Evolutionary conservation across 2,888 invertebrate species (phyloP).

Genomic region (Cheilosia grossa): DNA sequence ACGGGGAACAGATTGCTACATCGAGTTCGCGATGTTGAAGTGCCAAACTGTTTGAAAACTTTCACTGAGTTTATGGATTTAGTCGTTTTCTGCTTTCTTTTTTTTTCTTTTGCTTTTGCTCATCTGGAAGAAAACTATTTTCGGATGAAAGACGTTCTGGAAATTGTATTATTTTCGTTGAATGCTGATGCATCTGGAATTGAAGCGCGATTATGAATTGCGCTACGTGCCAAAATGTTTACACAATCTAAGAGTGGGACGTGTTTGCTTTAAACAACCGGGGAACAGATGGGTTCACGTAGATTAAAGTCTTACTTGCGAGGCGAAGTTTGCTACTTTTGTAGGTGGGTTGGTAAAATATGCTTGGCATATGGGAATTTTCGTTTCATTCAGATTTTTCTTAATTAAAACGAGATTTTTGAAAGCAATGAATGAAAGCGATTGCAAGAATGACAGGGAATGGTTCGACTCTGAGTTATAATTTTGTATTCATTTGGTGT

Average conservation of each 20-base stretch:
- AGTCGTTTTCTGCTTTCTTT: not conserved
- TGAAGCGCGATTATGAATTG: constrained; percentile 70
- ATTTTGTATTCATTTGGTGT: too few species aligned
- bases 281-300: constrained; percentile 20
- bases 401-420: not conserved
- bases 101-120: constrained; percentile 6
- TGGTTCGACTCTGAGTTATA: too few species aligned
- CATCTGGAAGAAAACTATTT: constrained; percentile 55
- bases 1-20: constrained; percentile 64
- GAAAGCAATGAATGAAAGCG: too few species aligned
- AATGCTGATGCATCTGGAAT: constrained; percentile 70
- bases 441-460: too few species aligned
- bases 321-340: not conserved
- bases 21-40: constrained; percentile 63
- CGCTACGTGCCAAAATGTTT: constrained; percentile 59
- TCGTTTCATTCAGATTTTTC: not conserved
- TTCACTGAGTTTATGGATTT: constrained; percentile 45
- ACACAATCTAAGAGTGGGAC: constrained; percentile 45
- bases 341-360: not conserved
- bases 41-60: constrained; percentile 58
- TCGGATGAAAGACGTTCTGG: constrained; percentile 56
- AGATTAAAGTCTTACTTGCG: constrained; percentile 8
- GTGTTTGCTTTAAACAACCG: constrained; percentile 41
- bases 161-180: constrained; percentile 59
- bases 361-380: not conserved